Base-by-base conservation (phyloP, 92 coral and sea anemone species). In the Epizoanthus ramosus region DNA sequence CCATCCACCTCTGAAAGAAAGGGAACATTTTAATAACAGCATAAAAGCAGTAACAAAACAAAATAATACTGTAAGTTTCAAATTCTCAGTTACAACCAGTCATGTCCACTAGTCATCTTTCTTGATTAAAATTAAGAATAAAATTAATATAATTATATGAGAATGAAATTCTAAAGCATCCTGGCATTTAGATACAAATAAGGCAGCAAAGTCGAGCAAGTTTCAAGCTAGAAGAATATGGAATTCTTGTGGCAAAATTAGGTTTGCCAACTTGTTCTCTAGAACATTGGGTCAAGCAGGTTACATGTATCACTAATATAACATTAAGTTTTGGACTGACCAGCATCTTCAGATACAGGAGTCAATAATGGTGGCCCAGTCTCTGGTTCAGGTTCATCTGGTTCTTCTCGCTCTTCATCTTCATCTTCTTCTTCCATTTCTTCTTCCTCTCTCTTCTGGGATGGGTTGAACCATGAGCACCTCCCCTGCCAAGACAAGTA, bases 381-480 rank as follows among this genome's bases (percentile, higher is more conserved):
- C 76, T 96, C 99, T 43, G 99, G 99, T 60, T 96, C 99, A 23
- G 99, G 99, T 59, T 96, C 99, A 85, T 96, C 99, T 31, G 99
- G 99, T 45, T 96, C 99, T 80, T 96, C 99, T 64, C 98, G 80
- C 80, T 96, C 99, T 50, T 96, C 99, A 17, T 96, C 99, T 50
- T 96, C 99, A 63, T 96, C 99, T 52, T 96, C 99, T 79, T 96
- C 99, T 85, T 96, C 99, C 64, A 94, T 86, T 65, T 96, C 99
- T 47, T 96, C 99, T 63, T 95, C 98, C 5, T 96, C 99, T 81
- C 85, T 94, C 67, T 85, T 96, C 82, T 88, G 94, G 21, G 86
- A 73, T 15, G 98, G 99, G 81, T 96, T 96, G 79, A 87, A 92
- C 99, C 99, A 96, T 5, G 98, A 83, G 73, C 99, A 96, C 5